Conservation (phyloP, 1,140 invertebrate species). For the Triops longicaudatus region DNA sequence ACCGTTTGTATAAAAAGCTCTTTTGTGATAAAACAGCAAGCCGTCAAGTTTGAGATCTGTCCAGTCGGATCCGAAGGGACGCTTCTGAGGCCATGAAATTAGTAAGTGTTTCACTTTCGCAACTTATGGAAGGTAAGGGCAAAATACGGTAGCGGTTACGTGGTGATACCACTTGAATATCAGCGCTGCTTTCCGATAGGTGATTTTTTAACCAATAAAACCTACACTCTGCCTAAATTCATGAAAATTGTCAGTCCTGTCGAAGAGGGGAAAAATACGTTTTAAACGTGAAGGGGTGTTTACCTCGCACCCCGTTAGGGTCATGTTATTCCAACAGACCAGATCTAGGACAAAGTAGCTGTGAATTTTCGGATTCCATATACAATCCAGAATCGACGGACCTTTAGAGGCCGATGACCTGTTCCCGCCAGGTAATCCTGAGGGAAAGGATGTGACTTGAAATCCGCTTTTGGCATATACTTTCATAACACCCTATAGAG, state of each 20-base stretch:
- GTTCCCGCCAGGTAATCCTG: conserved; percentile 66
- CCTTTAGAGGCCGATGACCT: conserved; percentile 33
- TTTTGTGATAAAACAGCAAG: conserved; percentile 70
- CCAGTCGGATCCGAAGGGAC: conserved; percentile 34
- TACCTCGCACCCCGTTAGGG: conserved; percentile 70
- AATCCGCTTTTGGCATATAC: conserved; percentile 61
- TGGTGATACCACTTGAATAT: conserved; percentile 36
- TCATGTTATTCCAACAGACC: conserved; percentile 68
- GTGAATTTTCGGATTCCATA: conserved; percentile 54
- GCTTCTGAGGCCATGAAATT: conserved; percentile 33
- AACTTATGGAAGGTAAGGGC: conserved; percentile 42
- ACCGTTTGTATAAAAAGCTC: conserved; percentile 64
- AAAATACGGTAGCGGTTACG: conserved; percentile 48
- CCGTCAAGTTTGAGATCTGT: conserved; percentile 52
- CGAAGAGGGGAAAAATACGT: conserved; percentile 28
- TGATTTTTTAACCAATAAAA: conserved; percentile 65
- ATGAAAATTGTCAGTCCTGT: conserved; percentile 28
- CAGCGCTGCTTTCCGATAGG: conserved; percentile 47
- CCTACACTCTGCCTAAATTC: conserved; percentile 60
- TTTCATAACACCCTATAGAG: conserved; percentile 56
- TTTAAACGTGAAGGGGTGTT: conserved; percentile 31
- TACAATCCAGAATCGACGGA: conserved; percentile 66
- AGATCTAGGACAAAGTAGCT: conserved; percentile 71
- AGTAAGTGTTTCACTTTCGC: conserved; percentile 36
- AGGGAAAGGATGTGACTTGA: conserved; percentile 49